Evolutionary conservation across 2,113 vertebrate species (phyloP).

Genomic region (Podarcis raffonei): DNA sequence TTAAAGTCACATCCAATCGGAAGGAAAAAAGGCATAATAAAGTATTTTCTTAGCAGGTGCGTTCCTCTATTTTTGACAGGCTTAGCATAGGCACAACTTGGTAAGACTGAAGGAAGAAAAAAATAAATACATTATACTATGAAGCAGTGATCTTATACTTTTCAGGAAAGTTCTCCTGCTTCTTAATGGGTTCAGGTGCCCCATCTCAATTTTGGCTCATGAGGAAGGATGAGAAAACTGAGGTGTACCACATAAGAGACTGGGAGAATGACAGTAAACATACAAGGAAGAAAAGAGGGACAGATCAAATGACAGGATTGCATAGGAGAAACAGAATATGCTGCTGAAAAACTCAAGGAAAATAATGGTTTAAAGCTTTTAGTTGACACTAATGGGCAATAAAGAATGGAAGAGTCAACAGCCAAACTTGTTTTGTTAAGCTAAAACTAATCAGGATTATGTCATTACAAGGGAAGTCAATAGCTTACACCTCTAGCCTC

Average conservation of each 20-base stretch:
- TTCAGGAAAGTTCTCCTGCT: not conserved
- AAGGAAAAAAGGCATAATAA: not conserved
- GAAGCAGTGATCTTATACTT: not conserved
- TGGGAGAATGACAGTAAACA: not conserved
- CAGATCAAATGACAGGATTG: not conserved
- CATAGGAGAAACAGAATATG: not conserved
- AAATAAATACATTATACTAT: not conserved
- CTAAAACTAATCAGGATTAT: not conserved
- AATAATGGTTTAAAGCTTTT: not conserved
- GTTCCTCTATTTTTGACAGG: not conserved
- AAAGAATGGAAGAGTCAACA: not conserved
- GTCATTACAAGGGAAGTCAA: not conserved
- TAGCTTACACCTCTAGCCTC: not conserved
- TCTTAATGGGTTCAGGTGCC: not conserved
- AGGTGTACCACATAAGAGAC: not conserved
- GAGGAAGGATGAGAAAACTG: not conserved
- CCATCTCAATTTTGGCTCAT: not conserved
- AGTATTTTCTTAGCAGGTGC: not conserved
- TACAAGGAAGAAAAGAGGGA: not conserved
- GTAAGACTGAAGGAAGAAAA: not conserved
- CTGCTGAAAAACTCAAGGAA: not conserved
- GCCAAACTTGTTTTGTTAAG: not conserved
- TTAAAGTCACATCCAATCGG: not conserved
- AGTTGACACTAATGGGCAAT: not conserved
- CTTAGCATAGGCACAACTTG: not conserved